Conservation (phyloP, 2,113 vertebrate species). For the Mus pahari region DNA sequence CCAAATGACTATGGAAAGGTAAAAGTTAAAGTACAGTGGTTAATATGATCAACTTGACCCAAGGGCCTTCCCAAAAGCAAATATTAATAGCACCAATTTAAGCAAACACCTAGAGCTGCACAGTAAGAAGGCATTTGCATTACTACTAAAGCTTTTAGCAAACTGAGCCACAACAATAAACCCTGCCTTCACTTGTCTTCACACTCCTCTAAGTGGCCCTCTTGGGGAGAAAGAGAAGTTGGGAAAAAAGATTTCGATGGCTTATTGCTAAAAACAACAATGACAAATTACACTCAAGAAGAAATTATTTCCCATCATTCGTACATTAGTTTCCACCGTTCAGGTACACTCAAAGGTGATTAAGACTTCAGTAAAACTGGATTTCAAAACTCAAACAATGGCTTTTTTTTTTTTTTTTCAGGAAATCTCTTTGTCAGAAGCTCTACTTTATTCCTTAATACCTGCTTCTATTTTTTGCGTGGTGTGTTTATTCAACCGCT, state of each 20-base stretch:
- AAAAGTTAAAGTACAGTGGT: slow-evolving; percentile 39
- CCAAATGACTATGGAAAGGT: background rate
- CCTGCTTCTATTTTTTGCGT: slow-evolving; percentile 54
- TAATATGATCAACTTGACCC: slow-evolving; percentile 56
- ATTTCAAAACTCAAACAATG: slow-evolving; percentile 65
- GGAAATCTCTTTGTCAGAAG: slow-evolving; percentile 9
- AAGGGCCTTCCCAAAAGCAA: slow-evolving; percentile 65
- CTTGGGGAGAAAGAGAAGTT: slow-evolving; percentile 75
- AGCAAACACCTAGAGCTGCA: slow-evolving; percentile 63
- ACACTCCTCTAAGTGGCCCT: slow-evolving; percentile 77
- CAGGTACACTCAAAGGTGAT: slow-evolving; percentile 64
- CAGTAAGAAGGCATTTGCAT: slow-evolving; percentile 72
- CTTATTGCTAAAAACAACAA: slow-evolving; percentile 75
- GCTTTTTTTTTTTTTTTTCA: slow-evolving; percentile 20
- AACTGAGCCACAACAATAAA: slow-evolving; percentile 72
- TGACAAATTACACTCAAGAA: slow-evolving; percentile 75
- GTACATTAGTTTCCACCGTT: slow-evolving; percentile 37
- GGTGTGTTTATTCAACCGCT: background rate
- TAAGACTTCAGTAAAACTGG: slow-evolving; percentile 59
- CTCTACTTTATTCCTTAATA: slow-evolving; percentile 17
- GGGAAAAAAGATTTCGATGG: slow-evolving; percentile 76
- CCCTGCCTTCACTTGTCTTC: slow-evolving; percentile 81
- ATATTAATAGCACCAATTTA: slow-evolving; percentile 75
- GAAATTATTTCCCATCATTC: slow-evolving; percentile 67
- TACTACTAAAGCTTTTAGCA: slow-evolving; percentile 78